Evolutionary conservation across 2,888 invertebrate genomes (phyloP), one percentile per base, ranked within the genome.

Genomic region (Cephus spinipes): DNA sequence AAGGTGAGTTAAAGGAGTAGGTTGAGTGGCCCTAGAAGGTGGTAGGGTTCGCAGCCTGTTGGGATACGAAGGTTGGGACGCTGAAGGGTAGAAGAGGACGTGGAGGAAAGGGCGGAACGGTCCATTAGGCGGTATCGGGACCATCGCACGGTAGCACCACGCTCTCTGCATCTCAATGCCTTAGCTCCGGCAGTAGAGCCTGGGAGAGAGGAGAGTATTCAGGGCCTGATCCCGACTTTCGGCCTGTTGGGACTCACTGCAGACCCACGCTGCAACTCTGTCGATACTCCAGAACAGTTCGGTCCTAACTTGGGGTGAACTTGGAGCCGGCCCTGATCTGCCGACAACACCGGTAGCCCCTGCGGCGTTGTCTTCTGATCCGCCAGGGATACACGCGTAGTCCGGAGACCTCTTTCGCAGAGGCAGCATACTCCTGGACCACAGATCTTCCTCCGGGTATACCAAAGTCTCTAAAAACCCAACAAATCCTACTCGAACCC

Each of bases 81-180:
- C 74, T 31, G 80, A 80, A 81, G 79, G 69, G 68, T 79, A 75
- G 81, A 79, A 75, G 75, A 40, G 76, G 74, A 74, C 36, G 74
- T 33, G 68, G 15, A 73, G n/a, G 74, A 75, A 88, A 83, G 87
- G 90, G 90, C 89, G 89, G 89, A 88, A 89, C 88, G 90, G 90
- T 91, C 91, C 91, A 91, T 91, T 91, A 91, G 90, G 91, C 90
- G 90, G 89, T 91, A 91, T 91, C 91, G 89, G 90, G 90, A 90
- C 87, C 90, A 91, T 91, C 91, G 91, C 91, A 91, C 91, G 90
- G 91, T 91, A 91, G 91, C 91, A 90, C 89, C 90, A 90, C 89
- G 90, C 87, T 91, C 89, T 90, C 91, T 90, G 91, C 91, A 91
- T 91, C 90, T 91, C 91, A 91, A 91, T 90, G 91, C 87, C 84